phyloP scores from a whole-genome alignment of 2,888 invertebrate genomes.

The Brachycybe producta region DNA sequence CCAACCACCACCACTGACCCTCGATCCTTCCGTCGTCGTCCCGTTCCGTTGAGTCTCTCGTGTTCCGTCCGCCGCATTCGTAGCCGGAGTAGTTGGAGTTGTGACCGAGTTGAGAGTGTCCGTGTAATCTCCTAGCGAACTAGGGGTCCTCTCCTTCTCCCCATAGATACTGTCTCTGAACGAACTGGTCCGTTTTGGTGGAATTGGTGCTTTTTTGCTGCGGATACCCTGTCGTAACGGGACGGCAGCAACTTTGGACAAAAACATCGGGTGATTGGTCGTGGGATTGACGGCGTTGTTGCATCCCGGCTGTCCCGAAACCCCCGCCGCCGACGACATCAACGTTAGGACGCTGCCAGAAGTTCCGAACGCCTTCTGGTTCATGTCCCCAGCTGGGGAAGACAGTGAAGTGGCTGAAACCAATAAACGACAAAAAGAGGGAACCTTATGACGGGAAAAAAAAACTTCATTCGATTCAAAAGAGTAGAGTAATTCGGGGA shows the following conservation, averaged over 20 bases:
- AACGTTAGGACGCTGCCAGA: conserved; percentile 37
- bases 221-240: conserved; percentile 50
- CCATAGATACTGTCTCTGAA: conserved; percentile 68
- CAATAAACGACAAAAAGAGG: conserved; percentile 15
- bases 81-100: conserved; percentile 13
- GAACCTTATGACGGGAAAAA: conserved; percentile 5
- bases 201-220: conserved; percentile 87
- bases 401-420: conserved; percentile 19
- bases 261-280: conserved; percentile 28
- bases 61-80: neutral
- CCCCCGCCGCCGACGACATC: conserved; percentile 46
- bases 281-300: conserved; percentile 11
- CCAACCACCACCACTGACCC: conserved; percentile 1
- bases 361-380: conserved; percentile 24
- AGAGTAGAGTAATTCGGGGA: no score
- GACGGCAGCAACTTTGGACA: conserved; percentile 50
- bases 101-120: conserved; percentile 10
- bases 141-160: conserved; percentile 43
- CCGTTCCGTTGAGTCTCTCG: neutral
- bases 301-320: conserved; percentile 8
- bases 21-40: conserved; percentile 1
- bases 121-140: conserved; percentile 14
- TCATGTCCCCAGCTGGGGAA: conserved; percentile 21
- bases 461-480: neutral
- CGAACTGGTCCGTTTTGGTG: conserved; percentile 86